Base-by-base conservation (phyloP, 2,113 vertebrate species). In the Raphicerus campestris region DNA sequence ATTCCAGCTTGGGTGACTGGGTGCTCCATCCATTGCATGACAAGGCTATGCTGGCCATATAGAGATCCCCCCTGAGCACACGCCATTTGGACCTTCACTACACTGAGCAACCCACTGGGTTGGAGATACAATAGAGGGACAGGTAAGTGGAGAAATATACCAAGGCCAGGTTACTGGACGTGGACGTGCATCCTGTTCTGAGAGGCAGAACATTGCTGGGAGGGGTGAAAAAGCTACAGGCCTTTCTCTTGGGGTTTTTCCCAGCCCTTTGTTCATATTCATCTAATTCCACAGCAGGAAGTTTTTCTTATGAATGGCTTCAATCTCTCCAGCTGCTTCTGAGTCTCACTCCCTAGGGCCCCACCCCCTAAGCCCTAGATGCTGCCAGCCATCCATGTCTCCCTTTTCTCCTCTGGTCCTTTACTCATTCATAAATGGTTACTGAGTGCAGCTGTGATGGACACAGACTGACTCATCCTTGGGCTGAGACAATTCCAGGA, bases 351-450 rank as follows among this genome's bases (percentile, higher is more conserved):
- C 32, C 15, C 30, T 22, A 0, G 7, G 32, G 10, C 32, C 8
- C 22, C 26, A 11, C 3, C 32, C 26, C 6, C 5, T 70, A 39
- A 91, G 35, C 32, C 58, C 45, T 75, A 73, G 87, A 39, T 61
- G 15, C 49, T 2, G 2, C n/a, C 5, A 47, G 32, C 55, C 5
- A 0, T 14, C 60, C 15, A 28, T 1, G 2, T 30, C 28, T 16
- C 20, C 39, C 3, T 2, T n/a, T 83, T 75, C 32, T 13, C 56
- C n/a, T 39, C 45, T 66, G 56, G 49, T n/a, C 20, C 3, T 26
- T 53, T 32, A 15, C 17, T 20, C 28, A 11, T 89, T 82, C 55
- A 45, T n/a, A 86, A 47, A 55, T 2, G 5, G 35, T 45, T 61
- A 28, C 60, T 22, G 47, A 78, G 39, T 0, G 0, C 47, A 47